Evolutionary conservation across 2,797 vertebrate species (phyloP), one percentile per base, ranked within the genome.

Genomic region (Morelia viridis): DNA sequence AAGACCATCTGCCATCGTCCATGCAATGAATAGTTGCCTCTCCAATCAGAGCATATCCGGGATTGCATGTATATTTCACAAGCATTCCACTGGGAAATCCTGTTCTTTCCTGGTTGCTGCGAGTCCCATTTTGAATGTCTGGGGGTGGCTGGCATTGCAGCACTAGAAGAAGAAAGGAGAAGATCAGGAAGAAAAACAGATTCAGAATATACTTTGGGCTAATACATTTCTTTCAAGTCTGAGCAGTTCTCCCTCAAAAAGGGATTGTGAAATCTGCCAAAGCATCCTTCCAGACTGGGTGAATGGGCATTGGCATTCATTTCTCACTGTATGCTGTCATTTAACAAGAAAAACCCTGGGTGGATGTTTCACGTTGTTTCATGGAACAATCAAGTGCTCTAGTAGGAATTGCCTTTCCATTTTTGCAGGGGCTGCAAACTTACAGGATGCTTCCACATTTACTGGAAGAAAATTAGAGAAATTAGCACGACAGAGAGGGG

Each of bases 51-150:
- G 86, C 88, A 91, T 96, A 96, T 24, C 96, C 96, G 26, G 94
- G 94, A 46, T 96, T 94, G 94, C 96, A 97, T 92, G 95, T 96
- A 71, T 97, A 97, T 92, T 95, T 92, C 68, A 96, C 93, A 0
- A 91, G 93, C 92, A 93, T 95, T 68, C 96, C 96, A 50, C 28
- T 0, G 35, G 26, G 58, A n/a, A 91, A 91, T 4, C 50, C 35
- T 76, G 53, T 0, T n/a, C 35, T 31, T 60, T n/a, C 15, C 17
- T 87, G 31, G 3, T 71, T 76, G 35, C 56, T 91, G 64, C 24
- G 84, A 71, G 6, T 61, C 35, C 53, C 62, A 61, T 91, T 76
- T n/a, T 87, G 56, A 41, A 91, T 68, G 60, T 60, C 0, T 76
- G 35, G 85, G 4, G 85, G 90, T 13, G 26, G 17, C 7, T 12